These are phyloP conservation scores for Cheiracanthium punctorium DNA, from an alignment of 2,888 invertebrate species.

Conservation along the genomic window DNA sequence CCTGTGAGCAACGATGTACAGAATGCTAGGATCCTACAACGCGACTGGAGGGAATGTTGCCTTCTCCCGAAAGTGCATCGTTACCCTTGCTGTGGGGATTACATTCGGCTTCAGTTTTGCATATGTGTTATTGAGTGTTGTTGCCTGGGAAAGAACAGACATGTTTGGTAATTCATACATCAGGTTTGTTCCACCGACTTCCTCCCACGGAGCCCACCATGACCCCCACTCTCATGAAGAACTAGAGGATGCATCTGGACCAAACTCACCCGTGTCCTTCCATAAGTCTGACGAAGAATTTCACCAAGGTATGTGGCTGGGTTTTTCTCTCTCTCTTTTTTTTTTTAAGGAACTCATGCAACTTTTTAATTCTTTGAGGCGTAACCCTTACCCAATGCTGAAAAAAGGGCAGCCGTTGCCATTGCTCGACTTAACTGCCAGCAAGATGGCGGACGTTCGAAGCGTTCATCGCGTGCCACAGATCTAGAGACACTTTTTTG, in stretches of 20 bases:
- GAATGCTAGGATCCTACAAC: constrained; percentile 38
- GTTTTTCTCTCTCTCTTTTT: no score
- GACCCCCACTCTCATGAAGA: constrained; percentile 74
- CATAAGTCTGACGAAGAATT: constrained; percentile 81
- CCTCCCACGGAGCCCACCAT: constrained; percentile 73
- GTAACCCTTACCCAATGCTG: no score
- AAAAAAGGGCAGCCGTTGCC: no score
- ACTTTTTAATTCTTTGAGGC: no score
- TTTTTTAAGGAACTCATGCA: no score
- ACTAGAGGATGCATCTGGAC: constrained; percentile 75
- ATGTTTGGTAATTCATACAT: constrained; percentile 45
- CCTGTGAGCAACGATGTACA: not conserved
- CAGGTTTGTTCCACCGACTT: not conserved
- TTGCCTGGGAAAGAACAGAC: constrained; percentile 71
- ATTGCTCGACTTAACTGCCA: no score
- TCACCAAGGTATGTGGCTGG: constrained; percentile 78
- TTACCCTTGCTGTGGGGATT: constrained; percentile 84
- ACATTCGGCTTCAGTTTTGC: constrained; percentile 86
- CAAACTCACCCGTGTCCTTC: constrained; percentile 78
- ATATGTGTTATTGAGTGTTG: constrained; percentile 81
- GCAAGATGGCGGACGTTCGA: no score
- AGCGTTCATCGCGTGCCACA: no score
- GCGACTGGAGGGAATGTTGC: constrained; percentile 34
- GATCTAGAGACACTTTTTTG: no score
- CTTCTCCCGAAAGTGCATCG: constrained; percentile 79